These are phyloP conservation scores for Andrena dorsata DNA, from an alignment of 2,888 invertebrate species.

Conservation along the genomic window DNA sequence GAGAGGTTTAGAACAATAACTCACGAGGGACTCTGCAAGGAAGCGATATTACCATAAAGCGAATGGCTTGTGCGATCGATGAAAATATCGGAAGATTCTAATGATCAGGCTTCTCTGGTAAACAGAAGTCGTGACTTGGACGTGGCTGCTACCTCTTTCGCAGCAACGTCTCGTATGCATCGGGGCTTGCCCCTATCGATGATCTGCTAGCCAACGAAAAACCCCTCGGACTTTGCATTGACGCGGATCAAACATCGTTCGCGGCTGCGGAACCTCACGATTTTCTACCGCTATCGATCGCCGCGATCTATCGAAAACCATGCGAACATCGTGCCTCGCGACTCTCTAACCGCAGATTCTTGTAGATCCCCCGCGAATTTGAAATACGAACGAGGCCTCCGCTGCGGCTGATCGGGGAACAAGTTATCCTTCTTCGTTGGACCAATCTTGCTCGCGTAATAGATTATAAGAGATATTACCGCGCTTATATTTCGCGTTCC, in stretches of 20 bases:
- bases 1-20: constrained; percentile 40
- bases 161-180: constrained; percentile 40
- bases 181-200: constrained; percentile 44
- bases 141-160: constrained; percentile 60
- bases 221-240: constrained; percentile 59
- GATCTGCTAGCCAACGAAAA: constrained; percentile 40
- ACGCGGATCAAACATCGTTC: constrained; percentile 48
- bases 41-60: constrained; percentile 32
- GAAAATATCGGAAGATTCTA: constrained; percentile 67
- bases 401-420: constrained; percentile 28
- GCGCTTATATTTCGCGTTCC: neutral
- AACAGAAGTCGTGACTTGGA: constrained; percentile 72
- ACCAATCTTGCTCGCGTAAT: neutral
- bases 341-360: constrained; percentile 47
- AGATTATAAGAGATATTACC: constrained; percentile 42
- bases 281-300: constrained; percentile 50
- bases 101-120: constrained; percentile 59
- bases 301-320: constrained; percentile 56
- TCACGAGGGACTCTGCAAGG: constrained; percentile 8
- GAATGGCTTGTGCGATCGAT: constrained; percentile 53
- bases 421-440: neutral
- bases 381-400: constrained; percentile 34
- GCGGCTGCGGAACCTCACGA: constrained; percentile 55
- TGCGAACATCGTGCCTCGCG: constrained; percentile 45
- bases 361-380: constrained; percentile 57